Base-by-base conservation (phyloP, 2,113 vertebrate species). In the Pomatostomus ruficeps region DNA sequence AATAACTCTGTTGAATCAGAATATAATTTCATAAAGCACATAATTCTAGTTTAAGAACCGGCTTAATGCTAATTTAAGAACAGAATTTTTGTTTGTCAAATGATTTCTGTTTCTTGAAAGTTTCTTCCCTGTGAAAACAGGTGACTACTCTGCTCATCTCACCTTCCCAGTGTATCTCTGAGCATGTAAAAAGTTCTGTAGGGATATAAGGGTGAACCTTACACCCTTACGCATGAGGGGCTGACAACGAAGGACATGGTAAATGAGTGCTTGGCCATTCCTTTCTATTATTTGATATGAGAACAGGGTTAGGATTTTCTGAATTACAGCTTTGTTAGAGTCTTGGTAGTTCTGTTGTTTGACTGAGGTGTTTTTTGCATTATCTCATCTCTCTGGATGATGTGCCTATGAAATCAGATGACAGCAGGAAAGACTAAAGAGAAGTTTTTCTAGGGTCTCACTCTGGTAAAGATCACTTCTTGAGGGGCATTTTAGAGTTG, bases 1-100 rank as follows among this genome's bases (percentile, higher is more conserved):
- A 92, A 91, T 77, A 92, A 80, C 46, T 61, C 58, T 58, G 24
- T 33, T 81, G 80, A 93, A 93, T 92, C 77, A 93, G 49, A 90
- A 71, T 74, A 40, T 78, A 84, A 92, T 94, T 85, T 55, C 38
- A 84, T 73, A 91, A 95, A 68, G 19, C 4, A 68, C 66, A 68
- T 63, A 1, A 71, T 78, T 78, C 54, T 45, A 73, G 38, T 66
- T 67, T 58, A 79, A 70, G 14, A 52, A 74, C 14, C 23, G 51
- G 42, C 57, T 76, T 67, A 54, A 55, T 49, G 24, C 26, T 82
- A 87, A 78, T 87, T 68, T 68, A 72, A 67, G 45, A 82, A 42
- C 3, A 68, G 54, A 75, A 70, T 79, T 89, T 75, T 19, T 67
- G 54, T 68, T 25, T 73, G 35, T 18, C 45, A 76, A 70, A 13